Evolutionary conservation across 2,797 vertebrate genomes (phyloP), one percentile per base, ranked within the genome.

Genomic region (Yasuhikotakia modesta): DNA sequence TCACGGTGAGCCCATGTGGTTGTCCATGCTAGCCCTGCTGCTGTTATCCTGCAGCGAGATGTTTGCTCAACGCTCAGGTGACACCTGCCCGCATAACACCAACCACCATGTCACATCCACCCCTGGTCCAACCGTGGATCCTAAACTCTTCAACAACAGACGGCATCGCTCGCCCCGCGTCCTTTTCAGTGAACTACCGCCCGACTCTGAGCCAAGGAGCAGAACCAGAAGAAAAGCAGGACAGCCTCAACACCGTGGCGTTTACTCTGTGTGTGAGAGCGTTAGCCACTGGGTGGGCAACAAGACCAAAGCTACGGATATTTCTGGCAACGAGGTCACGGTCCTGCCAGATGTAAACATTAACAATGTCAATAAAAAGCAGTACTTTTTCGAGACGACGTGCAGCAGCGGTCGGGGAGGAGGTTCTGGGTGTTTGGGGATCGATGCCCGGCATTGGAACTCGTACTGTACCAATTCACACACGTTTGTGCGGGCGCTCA

Each of bases 371-470:
- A 88, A 95, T 79, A 97, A 97, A 82, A 98, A 96, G 88, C 98
- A 99, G 91, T 99, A 98, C 90, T 99, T 99, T 88, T 99, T 98
- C 5, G 98, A 99, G 93, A 99, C 98, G 35, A 96, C 93, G 81
- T 99, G 97, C 89, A 93, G 94, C 87, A 91, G 89, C 48, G 84
- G 91, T 81, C 85, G 57, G 46, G 88, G 94, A 0, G 93, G 92
- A 2, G 88, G 91, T 81, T 91, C 93, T 0, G 92, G 95, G 80
- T 99, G 98, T 89, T 89, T 96, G 82, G 98, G 98, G 43, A 98
- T 99, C 4, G 98, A 99, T 5, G 90, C 93, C 0, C 94, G 94
- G 87, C 96, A 97, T 91, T 99, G 98, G 98, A 98, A 99, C 93
- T 99, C 98, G 0, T 96, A 97, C 82, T 99, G 98, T 85, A 99